Conservation (phyloP, 2,113 vertebrate genomes). For the Monopterus albus region DNA sequence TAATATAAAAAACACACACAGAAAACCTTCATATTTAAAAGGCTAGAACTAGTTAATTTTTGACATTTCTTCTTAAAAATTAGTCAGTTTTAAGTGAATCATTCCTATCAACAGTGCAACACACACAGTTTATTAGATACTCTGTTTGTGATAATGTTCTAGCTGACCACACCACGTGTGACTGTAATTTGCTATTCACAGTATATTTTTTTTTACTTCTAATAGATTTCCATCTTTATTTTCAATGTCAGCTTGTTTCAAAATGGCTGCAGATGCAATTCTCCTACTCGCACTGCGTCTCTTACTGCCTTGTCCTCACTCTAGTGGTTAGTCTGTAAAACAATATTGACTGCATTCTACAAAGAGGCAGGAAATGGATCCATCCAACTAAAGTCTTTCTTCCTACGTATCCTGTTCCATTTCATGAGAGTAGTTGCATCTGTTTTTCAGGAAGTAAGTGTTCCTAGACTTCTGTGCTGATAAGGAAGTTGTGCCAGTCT, state of each 20-base stretch:
- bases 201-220: background rate
- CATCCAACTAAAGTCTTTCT: slow-evolving; percentile 19
- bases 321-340: slow-evolving; percentile 29
- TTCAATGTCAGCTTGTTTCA: slow-evolving; percentile 1
- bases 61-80: no score
- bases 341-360: slow-evolving; percentile 31
- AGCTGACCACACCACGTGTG: background rate
- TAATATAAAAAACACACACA: no score
- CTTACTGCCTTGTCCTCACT: background rate
- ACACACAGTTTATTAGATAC: no score
- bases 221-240: background rate
- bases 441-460: slow-evolving; percentile 27
- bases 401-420: background rate
- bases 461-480: slow-evolving; percentile 11
- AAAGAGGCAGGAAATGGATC: slow-evolving; percentile 34
- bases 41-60: no score
- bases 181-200: no score
- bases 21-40: no score
- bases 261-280: slow-evolving; percentile 8
- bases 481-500: slow-evolving; percentile 4
- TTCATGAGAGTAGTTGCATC: background rate
- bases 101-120: no score
- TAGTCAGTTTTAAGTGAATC: no score
- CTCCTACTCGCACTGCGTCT: slow-evolving; percentile 10
- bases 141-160: background rate